Conservation (phyloP, 2,888 invertebrate genomes). For the Subacronicta megacephala region DNA sequence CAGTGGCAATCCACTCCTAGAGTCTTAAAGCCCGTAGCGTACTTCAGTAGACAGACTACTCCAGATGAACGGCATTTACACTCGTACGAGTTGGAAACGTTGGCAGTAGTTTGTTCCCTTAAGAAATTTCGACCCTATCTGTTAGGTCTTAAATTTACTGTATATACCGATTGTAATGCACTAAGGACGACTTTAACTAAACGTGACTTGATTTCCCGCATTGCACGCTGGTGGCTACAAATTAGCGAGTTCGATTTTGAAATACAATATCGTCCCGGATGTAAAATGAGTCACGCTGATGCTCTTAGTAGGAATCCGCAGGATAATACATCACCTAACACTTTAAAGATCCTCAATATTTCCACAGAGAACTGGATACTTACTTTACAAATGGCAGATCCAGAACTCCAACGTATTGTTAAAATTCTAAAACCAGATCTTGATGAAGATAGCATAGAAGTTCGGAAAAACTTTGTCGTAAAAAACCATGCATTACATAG, state of each 20-base stretch:
- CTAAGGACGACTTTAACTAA: slow-evolving; percentile 8
- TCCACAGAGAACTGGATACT: slow-evolving; percentile 14
- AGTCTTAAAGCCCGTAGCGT: not conserved
- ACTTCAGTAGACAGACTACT: slow-evolving; percentile 2
- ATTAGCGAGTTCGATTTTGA: slow-evolving; percentile 8
- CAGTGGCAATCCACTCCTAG: not conserved
- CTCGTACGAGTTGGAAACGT: slow-evolving; percentile 7
- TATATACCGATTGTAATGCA: slow-evolving; percentile 2
- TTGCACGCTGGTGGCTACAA: slow-evolving; percentile 10
- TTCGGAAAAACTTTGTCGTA: slow-evolving; percentile 3
- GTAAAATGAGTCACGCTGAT: slow-evolving; percentile 5
- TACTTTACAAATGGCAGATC: slow-evolving; percentile 11
- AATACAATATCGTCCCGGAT: slow-evolving; percentile 4
- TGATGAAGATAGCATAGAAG: not conserved
- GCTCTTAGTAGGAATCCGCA: slow-evolving; percentile 5
- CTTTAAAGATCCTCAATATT: not conserved
- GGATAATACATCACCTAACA: no score
- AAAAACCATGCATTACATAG: slow-evolving; percentile 12
- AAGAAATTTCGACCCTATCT: slow-evolving; percentile 11
- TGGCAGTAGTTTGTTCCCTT: not conserved
- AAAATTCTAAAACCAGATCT: slow-evolving; percentile 4
- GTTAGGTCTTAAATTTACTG: not conserved
- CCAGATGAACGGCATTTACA: slow-evolving; percentile 3
- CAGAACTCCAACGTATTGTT: slow-evolving; percentile 5
- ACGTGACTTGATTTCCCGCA: slow-evolving; percentile 9